Evolutionary conservation across 2,888 invertebrate genomes (phyloP).

Genomic region (Coenonympha glycerion): DNA sequence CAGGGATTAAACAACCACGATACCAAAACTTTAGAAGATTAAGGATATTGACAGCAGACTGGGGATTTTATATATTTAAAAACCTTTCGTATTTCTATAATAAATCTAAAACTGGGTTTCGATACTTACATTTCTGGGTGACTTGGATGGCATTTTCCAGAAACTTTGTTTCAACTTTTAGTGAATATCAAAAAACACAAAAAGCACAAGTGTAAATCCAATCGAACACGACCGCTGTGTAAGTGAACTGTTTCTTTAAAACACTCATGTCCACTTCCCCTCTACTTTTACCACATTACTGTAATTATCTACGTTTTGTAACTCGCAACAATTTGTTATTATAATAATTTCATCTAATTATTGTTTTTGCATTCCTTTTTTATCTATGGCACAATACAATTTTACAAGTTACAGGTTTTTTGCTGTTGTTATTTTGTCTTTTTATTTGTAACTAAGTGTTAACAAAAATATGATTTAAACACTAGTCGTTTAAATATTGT

Average conservation of each 20-base stretch:
- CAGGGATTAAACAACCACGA: not conserved
- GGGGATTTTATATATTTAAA: too few species aligned
- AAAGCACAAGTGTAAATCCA: not conserved
- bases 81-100: too few species aligned
- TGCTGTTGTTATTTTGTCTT: too few species aligned
- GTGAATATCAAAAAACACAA: not conserved
- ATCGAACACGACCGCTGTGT: slow-evolving; percentile 1
- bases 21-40: too few species aligned
- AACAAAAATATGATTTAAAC: too few species aligned
- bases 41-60: not conserved
- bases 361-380: not conserved
- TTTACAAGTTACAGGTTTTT: too few species aligned
- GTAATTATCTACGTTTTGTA: not conserved
- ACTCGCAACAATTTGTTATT: too few species aligned
- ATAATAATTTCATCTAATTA: too few species aligned
- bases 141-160: slow-evolving; percentile 3
- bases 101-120: too few species aligned
- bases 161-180: not conserved
- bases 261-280: slow-evolving; percentile 1
- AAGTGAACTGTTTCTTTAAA: not conserved
- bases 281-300: slow-evolving; percentile 2
- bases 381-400: too few species aligned
- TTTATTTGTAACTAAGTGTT: too few species aligned
- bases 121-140: slow-evolving; percentile 3
- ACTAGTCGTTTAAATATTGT: too few species aligned